Conservation (phyloP, 2,888 invertebrate species). For the Crioceris asparagi region DNA sequence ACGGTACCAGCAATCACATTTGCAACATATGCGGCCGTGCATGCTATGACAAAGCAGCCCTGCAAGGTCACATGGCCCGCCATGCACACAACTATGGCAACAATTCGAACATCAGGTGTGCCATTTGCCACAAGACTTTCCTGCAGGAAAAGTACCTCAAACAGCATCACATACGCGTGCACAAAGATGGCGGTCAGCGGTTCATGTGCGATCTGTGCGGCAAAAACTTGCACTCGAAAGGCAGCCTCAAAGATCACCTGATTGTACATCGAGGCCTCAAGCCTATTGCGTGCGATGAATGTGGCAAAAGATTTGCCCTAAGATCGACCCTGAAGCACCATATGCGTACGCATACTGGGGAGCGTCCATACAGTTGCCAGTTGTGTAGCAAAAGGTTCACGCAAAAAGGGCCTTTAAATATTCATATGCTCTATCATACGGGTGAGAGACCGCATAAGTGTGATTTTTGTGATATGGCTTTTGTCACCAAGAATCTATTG, state of each 20-base stretch:
- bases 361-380: conserved; percentile 27
- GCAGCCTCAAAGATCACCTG: conserved; percentile 26
- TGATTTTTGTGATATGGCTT: conserved; percentile 21
- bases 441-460: conserved; percentile 18
- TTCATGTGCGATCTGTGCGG: conserved; percentile 42
- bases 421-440: conserved; percentile 30
- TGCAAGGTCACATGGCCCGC: conserved; percentile 16
- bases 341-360: conserved; percentile 35
- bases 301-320: conserved; percentile 45
- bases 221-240: conserved; percentile 38
- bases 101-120: conserved; percentile 17
- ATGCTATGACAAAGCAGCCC: conserved; percentile 21
- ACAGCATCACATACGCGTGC: conserved; percentile 17
- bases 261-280: conserved; percentile 34
- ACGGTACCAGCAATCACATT: conserved; percentile 19
- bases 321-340: conserved; percentile 38
- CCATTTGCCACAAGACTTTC: conserved; percentile 19
- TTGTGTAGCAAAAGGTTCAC: conserved; percentile 31
- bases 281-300: conserved; percentile 41
- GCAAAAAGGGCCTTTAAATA: conserved; percentile 41
- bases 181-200: conserved; percentile 20
- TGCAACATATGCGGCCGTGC: conserved; percentile 19
- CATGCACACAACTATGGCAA: conserved; percentile 17
- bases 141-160: conserved; percentile 18
- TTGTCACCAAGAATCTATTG: conserved; percentile 21